Percentiles rank a stretch among this genome's conserved stretches.
These are phyloP conservation scores for Chloebia gouldiae DNA, from an alignment of 2,113 vertebrate genomes.

Conservation along the genomic window DNA sequence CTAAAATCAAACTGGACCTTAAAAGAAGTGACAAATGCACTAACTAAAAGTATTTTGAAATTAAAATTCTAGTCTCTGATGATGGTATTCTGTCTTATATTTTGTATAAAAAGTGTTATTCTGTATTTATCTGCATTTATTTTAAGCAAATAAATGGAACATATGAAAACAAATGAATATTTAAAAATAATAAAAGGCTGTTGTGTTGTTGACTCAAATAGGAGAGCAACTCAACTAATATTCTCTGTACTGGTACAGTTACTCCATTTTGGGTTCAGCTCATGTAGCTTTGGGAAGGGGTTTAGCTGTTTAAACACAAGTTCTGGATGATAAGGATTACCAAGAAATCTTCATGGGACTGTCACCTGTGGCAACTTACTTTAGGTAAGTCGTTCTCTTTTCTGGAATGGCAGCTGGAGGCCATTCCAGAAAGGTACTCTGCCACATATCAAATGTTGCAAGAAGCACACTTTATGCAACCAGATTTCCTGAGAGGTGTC, in stretches of 20 bases:
- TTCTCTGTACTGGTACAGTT: background rate
- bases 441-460: background rate
- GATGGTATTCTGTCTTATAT: background rate
- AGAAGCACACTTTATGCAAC: background rate
- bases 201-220: background rate
- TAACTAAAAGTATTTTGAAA: background rate
- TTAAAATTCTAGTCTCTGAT: background rate
- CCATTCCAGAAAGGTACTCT: background rate
- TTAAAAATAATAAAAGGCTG: fast-evolving
- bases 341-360: too few species aligned
- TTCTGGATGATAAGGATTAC: background rate
- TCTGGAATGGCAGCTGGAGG: background rate
- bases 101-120: background rate
- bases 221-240: background rate
- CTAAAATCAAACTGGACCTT: background rate
- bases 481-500: background rate
- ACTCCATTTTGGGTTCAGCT: background rate
- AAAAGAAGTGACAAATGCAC: background rate
- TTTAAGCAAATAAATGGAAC: background rate
- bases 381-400: fast-evolving
- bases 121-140: background rate
- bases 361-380: fast-evolving
- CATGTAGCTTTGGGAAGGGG: background rate
- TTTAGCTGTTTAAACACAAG: background rate
- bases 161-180: background rate